Percentiles rank a stretch among this genome's conserved stretches.
These are phyloP conservation scores for Leptopilina myrica DNA, from an alignment of 2,888 invertebrate genomes.

Conservation along the genomic window DNA sequence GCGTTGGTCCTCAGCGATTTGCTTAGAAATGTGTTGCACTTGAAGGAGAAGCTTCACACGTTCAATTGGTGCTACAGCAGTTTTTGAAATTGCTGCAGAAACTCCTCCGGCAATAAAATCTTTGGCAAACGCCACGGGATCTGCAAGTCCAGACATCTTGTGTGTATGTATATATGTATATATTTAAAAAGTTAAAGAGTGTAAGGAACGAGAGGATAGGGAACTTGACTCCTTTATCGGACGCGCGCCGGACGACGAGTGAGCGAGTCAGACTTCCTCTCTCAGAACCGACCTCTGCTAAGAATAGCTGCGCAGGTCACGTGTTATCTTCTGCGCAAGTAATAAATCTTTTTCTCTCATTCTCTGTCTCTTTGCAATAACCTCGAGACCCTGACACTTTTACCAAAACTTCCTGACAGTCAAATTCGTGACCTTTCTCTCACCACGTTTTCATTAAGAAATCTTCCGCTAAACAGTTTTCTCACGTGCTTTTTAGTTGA, in stretches of 20 bases:
- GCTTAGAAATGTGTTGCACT: slow-evolving; percentile 95
- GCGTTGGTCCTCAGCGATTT: slow-evolving; percentile 88
- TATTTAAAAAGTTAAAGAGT: slow-evolving; percentile 16
- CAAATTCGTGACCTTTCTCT: slow-evolving; percentile 58
- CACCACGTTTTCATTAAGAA: slow-evolving; percentile 44
- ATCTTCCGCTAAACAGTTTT: slow-evolving; percentile 6
- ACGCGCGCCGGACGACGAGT: slow-evolving; percentile 80
- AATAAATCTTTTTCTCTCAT: slow-evolving; percentile 6
- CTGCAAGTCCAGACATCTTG: slow-evolving; percentile 78
- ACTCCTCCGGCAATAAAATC: slow-evolving; percentile 95
- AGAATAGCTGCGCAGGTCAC: slow-evolving; percentile 75
- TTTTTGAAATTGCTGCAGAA: slow-evolving; percentile 95
- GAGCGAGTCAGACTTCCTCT: slow-evolving; percentile 70
- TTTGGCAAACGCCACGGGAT: slow-evolving; percentile 91
- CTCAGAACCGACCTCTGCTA: slow-evolving; percentile 68
- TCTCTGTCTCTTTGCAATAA: slow-evolving; percentile 43
- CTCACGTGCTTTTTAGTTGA: not conserved
- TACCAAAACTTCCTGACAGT: slow-evolving; percentile 48
- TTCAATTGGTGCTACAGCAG: slow-evolving; percentile 96
- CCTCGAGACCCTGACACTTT: slow-evolving; percentile 65
- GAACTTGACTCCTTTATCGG: slow-evolving; percentile 74
- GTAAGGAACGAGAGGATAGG: slow-evolving; percentile 53
- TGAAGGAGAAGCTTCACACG: slow-evolving; percentile 95
- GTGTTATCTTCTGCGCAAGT: slow-evolving; percentile 70
- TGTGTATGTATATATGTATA: slow-evolving; percentile 50